These are phyloP conservation scores for Ptiloglossa arizonensis DNA, from an alignment of 1,140 invertebrate genomes.

Conservation along the genomic window DNA sequence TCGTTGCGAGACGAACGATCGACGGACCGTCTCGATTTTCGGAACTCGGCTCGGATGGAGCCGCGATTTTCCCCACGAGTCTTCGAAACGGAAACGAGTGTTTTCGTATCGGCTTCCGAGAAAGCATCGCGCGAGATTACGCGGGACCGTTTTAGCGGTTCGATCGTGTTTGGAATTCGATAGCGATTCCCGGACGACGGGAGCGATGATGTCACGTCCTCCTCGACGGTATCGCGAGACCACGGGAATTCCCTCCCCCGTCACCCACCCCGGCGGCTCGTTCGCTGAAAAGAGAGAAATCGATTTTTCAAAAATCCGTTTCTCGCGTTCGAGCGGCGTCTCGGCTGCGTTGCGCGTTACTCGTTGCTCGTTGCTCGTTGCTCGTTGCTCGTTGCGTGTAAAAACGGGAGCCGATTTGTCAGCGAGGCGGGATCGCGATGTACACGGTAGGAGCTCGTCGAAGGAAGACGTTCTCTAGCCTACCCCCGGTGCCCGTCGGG, in stretches of 20 bases:
- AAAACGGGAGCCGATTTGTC: constrained; percentile 63
- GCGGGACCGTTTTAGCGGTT: background rate
- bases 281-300: too few species aligned
- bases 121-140: constrained; percentile 12
- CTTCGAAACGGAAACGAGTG: constrained; percentile 19
- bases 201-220: constrained; percentile 25
- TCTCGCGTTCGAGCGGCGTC: too few species aligned
- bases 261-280: too few species aligned
- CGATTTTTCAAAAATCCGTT: too few species aligned
- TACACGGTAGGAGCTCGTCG: constrained; percentile 50
- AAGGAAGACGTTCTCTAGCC: constrained; percentile 61
- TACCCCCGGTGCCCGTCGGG: too few species aligned
- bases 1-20: background rate
- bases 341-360: too few species aligned
- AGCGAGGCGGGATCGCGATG: constrained; percentile 56
- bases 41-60: too few species aligned
- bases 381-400: constrained; percentile 41
- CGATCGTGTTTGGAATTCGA: constrained; percentile 25
- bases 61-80: background rate
- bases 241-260: background rate
- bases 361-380: too few species aligned
- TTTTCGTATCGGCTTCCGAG: background rate
- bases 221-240: background rate
- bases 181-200: constrained; percentile 30
- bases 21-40: background rate